These are phyloP conservation scores for Danionella dracula DNA, from an alignment of 2,797 vertebrate genomes.

Conservation along the genomic window DNA sequence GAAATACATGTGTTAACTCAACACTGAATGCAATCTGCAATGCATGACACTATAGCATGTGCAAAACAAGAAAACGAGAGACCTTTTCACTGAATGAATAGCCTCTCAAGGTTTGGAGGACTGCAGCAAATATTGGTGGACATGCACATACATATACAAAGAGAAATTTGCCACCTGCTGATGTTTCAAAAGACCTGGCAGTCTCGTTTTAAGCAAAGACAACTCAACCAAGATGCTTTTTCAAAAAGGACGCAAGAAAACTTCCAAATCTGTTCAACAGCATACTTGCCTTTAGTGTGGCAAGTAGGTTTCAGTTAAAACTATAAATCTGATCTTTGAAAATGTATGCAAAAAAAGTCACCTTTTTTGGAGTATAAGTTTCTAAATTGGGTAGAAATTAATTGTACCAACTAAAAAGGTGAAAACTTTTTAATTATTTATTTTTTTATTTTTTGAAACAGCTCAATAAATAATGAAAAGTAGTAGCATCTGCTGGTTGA, in stretches of 20 bases:
- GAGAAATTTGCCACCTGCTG: constrained; percentile 12
- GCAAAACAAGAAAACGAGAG: constrained; percentile 1
- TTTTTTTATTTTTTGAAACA: too few species aligned
- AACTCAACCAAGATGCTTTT: neutral
- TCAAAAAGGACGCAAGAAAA: neutral
- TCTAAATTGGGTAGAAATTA: too few species aligned
- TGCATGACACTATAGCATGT: constrained; percentile 29
- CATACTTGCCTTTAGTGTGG: too few species aligned
- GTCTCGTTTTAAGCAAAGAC: neutral
- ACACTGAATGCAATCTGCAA: constrained; percentile 39
- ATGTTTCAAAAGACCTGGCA: too few species aligned
- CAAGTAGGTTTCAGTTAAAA: too few species aligned
- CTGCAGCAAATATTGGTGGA: constrained; percentile 49
- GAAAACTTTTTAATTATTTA: too few species aligned
- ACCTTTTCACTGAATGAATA: constrained; percentile 11
- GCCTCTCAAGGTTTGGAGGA: constrained; percentile 3
- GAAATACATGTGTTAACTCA: constrained; percentile 49
- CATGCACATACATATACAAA: constrained; percentile 45
- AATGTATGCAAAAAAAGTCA: too few species aligned
- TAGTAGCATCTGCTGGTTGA: too few species aligned
- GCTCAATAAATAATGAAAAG: too few species aligned
- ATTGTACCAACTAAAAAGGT: too few species aligned
- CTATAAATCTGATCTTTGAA: too few species aligned
- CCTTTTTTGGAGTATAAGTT: too few species aligned
- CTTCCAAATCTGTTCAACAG: neutral